These are phyloP conservation scores for Cryptotis parvus DNA, from an alignment of 2,113 vertebrate genomes.

Conservation along the genomic window DNA sequence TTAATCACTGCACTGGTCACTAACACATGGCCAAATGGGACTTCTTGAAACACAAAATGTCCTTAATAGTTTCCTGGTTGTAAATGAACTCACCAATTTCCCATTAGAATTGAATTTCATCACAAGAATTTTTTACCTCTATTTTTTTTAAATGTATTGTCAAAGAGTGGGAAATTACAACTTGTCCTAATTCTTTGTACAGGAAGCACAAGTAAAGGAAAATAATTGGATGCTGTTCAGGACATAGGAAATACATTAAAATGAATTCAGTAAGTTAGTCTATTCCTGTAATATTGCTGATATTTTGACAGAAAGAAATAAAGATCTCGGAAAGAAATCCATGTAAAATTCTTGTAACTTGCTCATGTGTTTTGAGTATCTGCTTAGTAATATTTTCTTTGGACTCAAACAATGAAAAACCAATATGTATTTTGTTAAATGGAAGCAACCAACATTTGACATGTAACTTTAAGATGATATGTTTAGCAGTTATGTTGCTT, in stretches of 20 bases:
- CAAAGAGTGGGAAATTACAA: constrained; percentile 71
- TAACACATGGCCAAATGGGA: constrained; percentile 63
- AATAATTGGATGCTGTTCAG: constrained; percentile 17
- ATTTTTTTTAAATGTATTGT: constrained; percentile 56
- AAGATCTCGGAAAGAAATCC: background rate
- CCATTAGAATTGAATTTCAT: constrained; percentile 51
- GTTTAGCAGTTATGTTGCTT: constrained; percentile 25
- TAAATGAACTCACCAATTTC: constrained; percentile 74
- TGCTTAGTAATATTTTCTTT: constrained; percentile 37
- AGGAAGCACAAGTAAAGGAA: constrained; percentile 61
- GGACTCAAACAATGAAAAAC: background rate
- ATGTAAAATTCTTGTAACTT: background rate
- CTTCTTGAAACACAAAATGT: constrained; percentile 66
- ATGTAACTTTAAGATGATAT: background rate
- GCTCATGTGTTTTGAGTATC: background rate
- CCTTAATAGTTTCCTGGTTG: constrained; percentile 71
- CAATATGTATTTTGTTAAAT: background rate
- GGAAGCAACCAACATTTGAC: background rate
- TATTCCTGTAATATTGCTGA: constrained; percentile 63
- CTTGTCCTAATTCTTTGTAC: constrained; percentile 49
- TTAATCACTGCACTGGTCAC: constrained; percentile 48
- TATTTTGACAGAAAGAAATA: constrained; percentile 45
- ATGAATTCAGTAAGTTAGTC: constrained; percentile 40
- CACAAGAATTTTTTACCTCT: constrained; percentile 42
- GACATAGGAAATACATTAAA: constrained; percentile 52